These are phyloP conservation scores for Olivierus martensii DNA, from an alignment of 1,140 invertebrate genomes.

Conservation along the genomic window DNA sequence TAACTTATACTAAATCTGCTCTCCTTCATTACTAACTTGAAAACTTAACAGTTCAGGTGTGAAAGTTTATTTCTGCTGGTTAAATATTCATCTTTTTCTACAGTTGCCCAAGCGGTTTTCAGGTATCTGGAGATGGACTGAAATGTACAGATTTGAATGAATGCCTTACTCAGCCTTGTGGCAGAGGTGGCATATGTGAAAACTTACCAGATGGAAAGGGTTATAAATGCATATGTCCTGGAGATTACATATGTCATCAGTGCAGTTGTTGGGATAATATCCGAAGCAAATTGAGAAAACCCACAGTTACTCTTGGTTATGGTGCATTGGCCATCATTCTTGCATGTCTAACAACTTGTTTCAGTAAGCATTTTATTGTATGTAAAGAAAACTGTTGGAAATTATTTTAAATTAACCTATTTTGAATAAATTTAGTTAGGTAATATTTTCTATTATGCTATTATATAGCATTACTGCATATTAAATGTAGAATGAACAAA, in stretches of 20 bases:
- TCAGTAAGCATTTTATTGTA: constrained; percentile 19
- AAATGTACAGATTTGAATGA: constrained; percentile 87
- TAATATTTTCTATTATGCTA: no score
- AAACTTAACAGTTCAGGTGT: no score
- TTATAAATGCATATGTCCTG: background rate
- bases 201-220: background rate
- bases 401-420: no score
- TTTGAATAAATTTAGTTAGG: no score
- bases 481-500: background rate
- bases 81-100: background rate
- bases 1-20: no score
- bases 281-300: background rate
- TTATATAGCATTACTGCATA: background rate
- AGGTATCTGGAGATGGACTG: constrained; percentile 72
- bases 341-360: constrained; percentile 13
- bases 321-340: constrained; percentile 19
- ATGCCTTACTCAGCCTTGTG: constrained; percentile 77
- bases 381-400: no score
- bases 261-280: background rate
- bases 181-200: constrained; percentile 43
- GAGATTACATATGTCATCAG: constrained; percentile 47
- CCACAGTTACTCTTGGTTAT: constrained; percentile 10
- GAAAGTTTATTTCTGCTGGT: no score
- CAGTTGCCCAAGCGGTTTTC: constrained; percentile 80
- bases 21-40: background rate